A percentile compares a stretch with the other conserved stretches of the same genome.
These are phyloP conservation scores for Pollenia labialis DNA, from an alignment of 2,888 invertebrate species.

Conservation along the genomic window DNA sequence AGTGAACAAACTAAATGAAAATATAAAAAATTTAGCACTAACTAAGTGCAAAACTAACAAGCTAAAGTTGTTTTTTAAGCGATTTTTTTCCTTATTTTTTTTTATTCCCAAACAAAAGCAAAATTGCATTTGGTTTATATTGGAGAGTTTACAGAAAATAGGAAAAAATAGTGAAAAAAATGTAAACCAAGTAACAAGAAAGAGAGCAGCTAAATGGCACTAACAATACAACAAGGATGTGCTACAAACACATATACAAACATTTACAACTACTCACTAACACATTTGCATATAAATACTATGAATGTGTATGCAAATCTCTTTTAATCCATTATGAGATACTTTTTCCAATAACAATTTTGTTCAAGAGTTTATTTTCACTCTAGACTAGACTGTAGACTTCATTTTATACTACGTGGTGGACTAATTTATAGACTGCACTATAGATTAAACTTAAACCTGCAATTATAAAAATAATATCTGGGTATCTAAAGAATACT, in stretches of 20 bases:
- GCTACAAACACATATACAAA: neutral
- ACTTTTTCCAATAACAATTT: too few species aligned
- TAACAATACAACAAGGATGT: conserved; percentile 41
- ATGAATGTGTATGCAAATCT: too few species aligned
- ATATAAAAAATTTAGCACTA: conserved; percentile 40
- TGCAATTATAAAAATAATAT: too few species aligned
- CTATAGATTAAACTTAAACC: too few species aligned
- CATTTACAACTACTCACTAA: neutral
- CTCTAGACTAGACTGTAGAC: too few species aligned
- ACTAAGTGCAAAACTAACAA: conserved; percentile 61
- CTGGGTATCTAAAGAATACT: too few species aligned
- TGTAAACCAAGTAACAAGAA: conserved; percentile 16
- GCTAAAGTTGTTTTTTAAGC: conserved; percentile 16
- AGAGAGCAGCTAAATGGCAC: conserved; percentile 47
- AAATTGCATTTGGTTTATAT: conserved; percentile 57
- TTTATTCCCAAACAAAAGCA: conserved; percentile 14
- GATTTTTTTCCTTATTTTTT: neutral
- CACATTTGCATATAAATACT: neutral
- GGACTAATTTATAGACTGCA: too few species aligned
- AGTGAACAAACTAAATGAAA: conserved; percentile 7
- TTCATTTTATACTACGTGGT: too few species aligned
- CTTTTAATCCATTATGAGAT: too few species aligned
- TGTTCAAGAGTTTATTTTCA: too few species aligned
- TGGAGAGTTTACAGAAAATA: conserved; percentile 22
- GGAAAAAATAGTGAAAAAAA: neutral